phyloP scores from a whole-genome alignment of 2,888 invertebrate genomes.

The Noctua janthe region DNA sequence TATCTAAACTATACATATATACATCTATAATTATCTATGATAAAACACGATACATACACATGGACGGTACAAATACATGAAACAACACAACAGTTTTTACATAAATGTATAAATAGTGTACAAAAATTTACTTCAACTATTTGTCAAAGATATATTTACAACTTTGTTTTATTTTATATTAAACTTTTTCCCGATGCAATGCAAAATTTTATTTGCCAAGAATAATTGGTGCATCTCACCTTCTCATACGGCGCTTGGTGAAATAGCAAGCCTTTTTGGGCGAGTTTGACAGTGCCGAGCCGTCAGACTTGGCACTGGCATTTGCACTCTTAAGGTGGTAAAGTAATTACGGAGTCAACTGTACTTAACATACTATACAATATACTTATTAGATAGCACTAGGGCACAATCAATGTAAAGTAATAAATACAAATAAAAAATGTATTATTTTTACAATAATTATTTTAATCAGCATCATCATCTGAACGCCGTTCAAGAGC shows the following conservation, averaged over 20 bases:
- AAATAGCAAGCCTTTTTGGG: background rate
- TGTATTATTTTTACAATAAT: background rate
- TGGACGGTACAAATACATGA: constrained; percentile 20
- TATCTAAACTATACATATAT: background rate
- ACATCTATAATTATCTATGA: background rate
- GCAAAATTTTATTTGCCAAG: background rate
- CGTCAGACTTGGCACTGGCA: background rate
- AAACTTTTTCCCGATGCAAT: background rate
- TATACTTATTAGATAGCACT: background rate
- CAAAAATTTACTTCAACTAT: constrained; percentile 6
- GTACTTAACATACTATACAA: constrained; percentile 13
- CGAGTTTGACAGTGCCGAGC: background rate
- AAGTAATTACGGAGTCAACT: background rate
- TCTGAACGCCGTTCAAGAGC: background rate
- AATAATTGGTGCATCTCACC: background rate
- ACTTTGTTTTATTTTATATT: background rate
- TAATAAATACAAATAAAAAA: background rate
- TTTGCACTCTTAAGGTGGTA: background rate
- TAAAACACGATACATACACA: constrained; percentile 17
- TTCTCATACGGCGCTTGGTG: background rate
- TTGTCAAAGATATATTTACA: background rate
- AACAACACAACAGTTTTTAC: constrained; percentile 12
- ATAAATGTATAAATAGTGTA: background rate
- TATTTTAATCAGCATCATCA: too few species aligned
- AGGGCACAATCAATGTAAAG: constrained; percentile 2